Conservation (phyloP, 1,140 invertebrate genomes). For the Halyomorpha halys region DNA sequence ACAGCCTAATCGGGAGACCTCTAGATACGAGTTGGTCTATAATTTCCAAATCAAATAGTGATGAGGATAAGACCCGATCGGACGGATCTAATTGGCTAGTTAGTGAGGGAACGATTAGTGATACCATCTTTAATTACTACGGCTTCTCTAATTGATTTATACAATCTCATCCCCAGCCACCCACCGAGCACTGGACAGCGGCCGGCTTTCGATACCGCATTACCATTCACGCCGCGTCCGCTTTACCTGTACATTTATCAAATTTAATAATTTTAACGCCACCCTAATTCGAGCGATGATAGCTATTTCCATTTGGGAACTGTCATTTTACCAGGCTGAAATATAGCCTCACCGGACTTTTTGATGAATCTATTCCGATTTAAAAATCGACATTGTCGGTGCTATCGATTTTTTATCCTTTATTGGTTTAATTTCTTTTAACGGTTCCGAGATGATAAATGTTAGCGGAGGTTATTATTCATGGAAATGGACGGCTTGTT, state of each 20-base stretch:
- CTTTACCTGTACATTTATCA: not conserved
- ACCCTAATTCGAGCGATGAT: not conserved
- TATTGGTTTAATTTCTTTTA: too few relatives aligned
- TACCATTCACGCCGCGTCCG: not conserved
- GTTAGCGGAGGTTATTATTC: too few relatives aligned
- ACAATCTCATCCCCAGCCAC: not conserved
- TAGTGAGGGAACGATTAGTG: not conserved
- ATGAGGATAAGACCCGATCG: not conserved
- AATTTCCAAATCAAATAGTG: not conserved
- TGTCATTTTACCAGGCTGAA: not conserved
- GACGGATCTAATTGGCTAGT: not conserved
- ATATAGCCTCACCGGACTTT: too few relatives aligned
- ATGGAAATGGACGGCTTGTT: too few relatives aligned
- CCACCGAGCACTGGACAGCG: not conserved
- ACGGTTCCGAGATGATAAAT: too few relatives aligned
- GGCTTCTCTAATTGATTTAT: not conserved
- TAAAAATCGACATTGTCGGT: too few relatives aligned
- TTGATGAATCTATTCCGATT: too few relatives aligned
- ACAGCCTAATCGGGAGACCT: too few relatives aligned
- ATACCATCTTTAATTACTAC: slow-evolving; percentile 1
- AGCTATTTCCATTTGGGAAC: slow-evolving; percentile 6
- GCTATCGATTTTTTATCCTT: too few relatives aligned
- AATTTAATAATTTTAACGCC: not conserved
- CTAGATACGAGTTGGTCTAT: too few relatives aligned
- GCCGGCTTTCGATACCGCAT: not conserved